Conservation (phyloP, 2,113 vertebrate species). For the Hemibagrus wyckioides region DNA sequence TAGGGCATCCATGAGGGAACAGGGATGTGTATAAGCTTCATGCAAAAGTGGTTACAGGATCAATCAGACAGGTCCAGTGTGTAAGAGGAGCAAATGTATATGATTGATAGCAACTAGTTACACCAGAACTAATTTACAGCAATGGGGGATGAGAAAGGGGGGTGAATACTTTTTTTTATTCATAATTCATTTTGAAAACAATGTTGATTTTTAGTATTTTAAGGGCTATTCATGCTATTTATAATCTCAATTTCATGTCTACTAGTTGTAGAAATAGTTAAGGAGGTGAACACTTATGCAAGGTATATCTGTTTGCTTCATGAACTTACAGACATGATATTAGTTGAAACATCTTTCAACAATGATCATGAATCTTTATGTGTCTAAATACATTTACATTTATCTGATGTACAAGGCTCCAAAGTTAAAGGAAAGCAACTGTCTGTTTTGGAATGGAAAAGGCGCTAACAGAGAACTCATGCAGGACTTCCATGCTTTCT, state of each 20-base stretch:
- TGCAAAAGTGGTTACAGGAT: neutral
- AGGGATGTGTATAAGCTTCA: neutral
- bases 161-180: neutral
- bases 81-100: neutral
- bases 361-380: neutral
- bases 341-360: neutral
- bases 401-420: neutral
- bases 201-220: neutral
- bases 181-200: neutral
- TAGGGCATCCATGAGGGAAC: neutral
- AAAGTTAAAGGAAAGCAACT: neutral
- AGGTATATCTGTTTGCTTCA: neutral
- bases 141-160: neutral
- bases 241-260: neutral
- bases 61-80: neutral
- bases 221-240: neutral
- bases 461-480: slow-evolving; percentile 26
- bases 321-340: neutral
- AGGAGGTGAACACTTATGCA: neutral
- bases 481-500: slow-evolving; percentile 69
- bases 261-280: neutral
- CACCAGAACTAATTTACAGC: neutral
- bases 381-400: neutral
- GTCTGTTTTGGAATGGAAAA: slow-evolving; percentile 58
- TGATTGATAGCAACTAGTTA: neutral